Evolutionary conservation across 53 echinoderm and acorn worm species (phyloP).

Genomic region (Holothuria scabra): DNA sequence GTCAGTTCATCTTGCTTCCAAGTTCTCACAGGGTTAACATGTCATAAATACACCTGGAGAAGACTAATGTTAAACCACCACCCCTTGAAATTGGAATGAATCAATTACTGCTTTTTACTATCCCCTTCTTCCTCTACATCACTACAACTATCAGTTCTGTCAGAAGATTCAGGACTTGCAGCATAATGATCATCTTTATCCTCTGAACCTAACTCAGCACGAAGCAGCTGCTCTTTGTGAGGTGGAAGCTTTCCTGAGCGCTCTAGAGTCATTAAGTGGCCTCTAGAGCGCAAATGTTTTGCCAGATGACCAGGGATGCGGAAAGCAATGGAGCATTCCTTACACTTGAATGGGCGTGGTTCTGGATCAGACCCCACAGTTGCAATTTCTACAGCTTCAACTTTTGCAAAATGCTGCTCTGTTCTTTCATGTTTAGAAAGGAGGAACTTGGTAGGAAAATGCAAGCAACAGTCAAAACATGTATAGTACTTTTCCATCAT

Average conservation of each 20-base stretch:
- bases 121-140: slow-evolving; percentile 69
- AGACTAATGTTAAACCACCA: too few relatives aligned
- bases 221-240: slow-evolving; percentile 70
- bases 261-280: slow-evolving; percentile 91
- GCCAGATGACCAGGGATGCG: slow-evolving; percentile 97
- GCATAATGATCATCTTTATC: slow-evolving; percentile 55
- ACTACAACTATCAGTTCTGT: slow-evolving; percentile 93
- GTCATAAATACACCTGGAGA: too few relatives aligned
- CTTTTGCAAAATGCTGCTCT: slow-evolving; percentile 85
- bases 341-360: slow-evolving; percentile 98
- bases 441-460: slow-evolving; percentile 73
- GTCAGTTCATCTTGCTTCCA: too few relatives aligned
- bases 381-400: slow-evolving; percentile 93
- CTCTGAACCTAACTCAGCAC: slow-evolving; percentile 53
- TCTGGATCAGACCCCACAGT: slow-evolving; percentile 75
- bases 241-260: slow-evolving; percentile 77
- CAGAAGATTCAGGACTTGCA: slow-evolving; percentile 76
- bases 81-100: too few relatives aligned
- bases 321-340: slow-evolving; percentile 96
- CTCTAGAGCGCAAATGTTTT: slow-evolving; percentile 89
- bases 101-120: background rate
- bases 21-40: too few relatives aligned
- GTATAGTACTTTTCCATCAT: slow-evolving; percentile 74
- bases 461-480: slow-evolving; percentile 82
- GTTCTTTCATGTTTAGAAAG: slow-evolving; percentile 95